Evolutionary conservation across 2,888 invertebrate genomes (phyloP), one percentile per base, ranked within the genome.

Genomic region (Synanthedon formicaeformis): DNA sequence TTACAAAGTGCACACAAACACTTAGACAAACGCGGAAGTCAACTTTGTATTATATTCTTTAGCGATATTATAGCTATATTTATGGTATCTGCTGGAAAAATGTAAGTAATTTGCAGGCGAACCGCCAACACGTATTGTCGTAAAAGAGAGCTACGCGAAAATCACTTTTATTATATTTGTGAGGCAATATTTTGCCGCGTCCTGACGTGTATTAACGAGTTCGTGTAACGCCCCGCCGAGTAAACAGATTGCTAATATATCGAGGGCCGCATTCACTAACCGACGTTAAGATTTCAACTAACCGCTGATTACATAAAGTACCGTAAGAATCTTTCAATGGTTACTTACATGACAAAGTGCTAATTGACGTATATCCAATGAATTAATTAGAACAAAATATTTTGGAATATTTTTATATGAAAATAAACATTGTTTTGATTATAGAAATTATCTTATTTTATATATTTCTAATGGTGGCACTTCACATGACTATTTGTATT

Each of bases 201-300:
- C 61, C 56, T 60, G 71, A 74, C 75, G 65, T 68, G 62, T 72
- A 74, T 69, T 73, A 73, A 73, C 71, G 73, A 74, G 67, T 60
- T 67, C 67, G 70, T 73, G 71, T 68, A 66, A 71, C 71, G 66
- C 72, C 75, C 75, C 71, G 73, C 66, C 65, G 75, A 63, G 75
- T 69, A 67, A 71, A 75, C 72, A 73, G 71, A 75, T 75, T 75
- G 75, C 70, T 69, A 67, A 73, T 73, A 69, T 67, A 72, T 73
- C 67, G 52, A 60, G 61, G 59, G 62, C 57, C 56, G 58, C 51
- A 53, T 58, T 52, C 52, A 53, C 50, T 27, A 48, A 56, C 52
- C 52, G 53, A 52, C 52, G 51, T 51, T 23, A 34, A 51, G 41
- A 49, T 18, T 49, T 5, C n/a, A 45, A 13, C 45, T 45, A 45